A percentile compares a stretch with the other conserved stretches of the same genome.
These are phyloP conservation scores for Pocota personata DNA, from an alignment of 2,888 invertebrate genomes.

Conservation along the genomic window DNA sequence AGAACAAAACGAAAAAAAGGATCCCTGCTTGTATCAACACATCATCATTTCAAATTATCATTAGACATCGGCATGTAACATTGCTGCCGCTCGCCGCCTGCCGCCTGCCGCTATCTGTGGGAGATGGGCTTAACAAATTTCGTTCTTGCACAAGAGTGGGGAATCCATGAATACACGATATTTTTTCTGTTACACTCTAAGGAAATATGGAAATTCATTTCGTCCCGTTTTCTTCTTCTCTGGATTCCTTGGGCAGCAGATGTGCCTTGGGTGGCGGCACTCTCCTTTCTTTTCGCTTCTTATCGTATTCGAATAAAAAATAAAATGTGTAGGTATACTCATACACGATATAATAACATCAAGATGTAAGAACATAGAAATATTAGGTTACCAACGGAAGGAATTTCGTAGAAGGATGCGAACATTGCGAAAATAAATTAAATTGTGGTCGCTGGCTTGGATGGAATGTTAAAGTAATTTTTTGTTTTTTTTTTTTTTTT, in stretches of 20 bases:
- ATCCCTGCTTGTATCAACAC: slow-evolving; percentile 40
- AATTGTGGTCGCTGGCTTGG: slow-evolving; percentile 39
- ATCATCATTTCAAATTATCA: slow-evolving; percentile 54
- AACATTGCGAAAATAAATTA: slow-evolving; percentile 45
- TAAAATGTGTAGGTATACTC: slow-evolving; percentile 13
- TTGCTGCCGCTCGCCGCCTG: neutral
- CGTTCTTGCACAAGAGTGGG: neutral
- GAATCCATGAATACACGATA: slow-evolving; percentile 1
- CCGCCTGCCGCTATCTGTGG: neutral
- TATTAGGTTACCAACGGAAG: slow-evolving; percentile 38
- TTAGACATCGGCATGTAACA: slow-evolving; percentile 25
- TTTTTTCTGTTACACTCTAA: neutral
- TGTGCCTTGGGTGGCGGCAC: neutral
- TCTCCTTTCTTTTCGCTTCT: slow-evolving; percentile 4
- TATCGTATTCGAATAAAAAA: slow-evolving; percentile 49
- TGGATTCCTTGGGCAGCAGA: slow-evolving; percentile 2
- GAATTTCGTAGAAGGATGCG: slow-evolving; percentile 38
- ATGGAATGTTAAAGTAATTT: slow-evolving; percentile 1
- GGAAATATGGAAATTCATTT: slow-evolving; percentile 63
- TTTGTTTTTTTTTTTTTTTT: neutral
- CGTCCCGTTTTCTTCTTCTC: neutral
- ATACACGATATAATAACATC: slow-evolving; percentile 35
- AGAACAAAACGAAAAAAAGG: neutral
- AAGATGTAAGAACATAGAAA: slow-evolving; percentile 52
- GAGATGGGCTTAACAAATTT: neutral